These are phyloP conservation scores for Microcebus jonahi DNA, from an alignment of 2,113 vertebrate species.

Conservation along the genomic window DNA sequence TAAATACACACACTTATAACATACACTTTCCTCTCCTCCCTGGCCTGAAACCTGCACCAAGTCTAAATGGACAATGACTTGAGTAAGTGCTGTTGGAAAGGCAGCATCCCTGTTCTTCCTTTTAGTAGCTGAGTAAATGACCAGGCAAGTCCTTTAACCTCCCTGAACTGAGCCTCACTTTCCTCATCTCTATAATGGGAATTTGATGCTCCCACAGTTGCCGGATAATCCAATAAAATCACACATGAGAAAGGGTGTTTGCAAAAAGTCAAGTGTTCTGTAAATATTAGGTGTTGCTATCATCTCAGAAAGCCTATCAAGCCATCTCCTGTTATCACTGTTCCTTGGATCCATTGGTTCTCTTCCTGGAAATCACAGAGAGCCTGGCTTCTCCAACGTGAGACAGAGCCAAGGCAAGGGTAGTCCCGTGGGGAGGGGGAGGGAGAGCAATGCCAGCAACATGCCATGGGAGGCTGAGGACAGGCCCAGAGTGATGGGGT, in stretches of 20 bases:
- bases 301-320: constrained; percentile 24
- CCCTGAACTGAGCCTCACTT: background rate
- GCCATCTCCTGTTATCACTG: background rate
- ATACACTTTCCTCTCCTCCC: background rate
- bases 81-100: background rate
- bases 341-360: background rate
- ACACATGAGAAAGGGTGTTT: background rate
- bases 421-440: background rate
- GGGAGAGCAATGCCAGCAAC: background rate
- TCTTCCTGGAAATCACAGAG: constrained; percentile 39
- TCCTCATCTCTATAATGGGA: background rate
- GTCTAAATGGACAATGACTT: background rate
- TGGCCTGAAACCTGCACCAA: background rate
- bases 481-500: background rate
- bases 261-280: background rate
- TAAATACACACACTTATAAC: background rate
- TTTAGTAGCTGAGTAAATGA: background rate
- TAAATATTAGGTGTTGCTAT: background rate
- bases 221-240: background rate
- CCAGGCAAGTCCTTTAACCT: background rate
- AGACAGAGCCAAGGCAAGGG: background rate
- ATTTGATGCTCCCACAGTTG: background rate
- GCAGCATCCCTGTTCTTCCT: background rate
- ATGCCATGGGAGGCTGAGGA: background rate
- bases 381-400: constrained; percentile 40